phyloP scores from a whole-genome alignment of 2,797 vertebrate species.

The Coilia nasus region DNA sequence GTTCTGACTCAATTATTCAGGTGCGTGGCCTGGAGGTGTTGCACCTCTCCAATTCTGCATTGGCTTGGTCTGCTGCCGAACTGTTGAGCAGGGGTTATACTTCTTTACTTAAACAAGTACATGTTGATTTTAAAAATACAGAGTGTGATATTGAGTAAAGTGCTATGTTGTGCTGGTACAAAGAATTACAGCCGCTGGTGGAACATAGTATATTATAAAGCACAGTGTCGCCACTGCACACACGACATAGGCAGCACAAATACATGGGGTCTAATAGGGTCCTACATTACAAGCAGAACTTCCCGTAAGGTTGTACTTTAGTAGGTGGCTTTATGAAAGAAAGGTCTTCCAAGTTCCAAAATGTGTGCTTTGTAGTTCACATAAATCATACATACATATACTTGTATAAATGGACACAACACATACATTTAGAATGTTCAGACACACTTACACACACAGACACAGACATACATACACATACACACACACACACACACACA shows the following conservation, averaged over 20 bases:
- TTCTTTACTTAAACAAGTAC: background rate
- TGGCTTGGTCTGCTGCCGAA: background rate
- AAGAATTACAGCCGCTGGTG: too few relatives aligned
- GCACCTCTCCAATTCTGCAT: background rate
- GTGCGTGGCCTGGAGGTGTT: background rate
- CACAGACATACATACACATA: background rate
- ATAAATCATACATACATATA: background rate
- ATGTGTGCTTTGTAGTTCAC: background rate
- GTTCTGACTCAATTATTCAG: background rate
- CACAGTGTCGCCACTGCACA: background rate
- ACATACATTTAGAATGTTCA: background rate
- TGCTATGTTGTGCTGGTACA: too few relatives aligned
- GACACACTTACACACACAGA: background rate
- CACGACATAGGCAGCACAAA: background rate
- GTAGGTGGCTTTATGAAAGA: background rate
- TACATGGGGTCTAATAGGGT: background rate
- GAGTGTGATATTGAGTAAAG: too few relatives aligned
- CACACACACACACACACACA: slow-evolving; percentile 1
- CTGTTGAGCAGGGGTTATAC: too few relatives aligned
- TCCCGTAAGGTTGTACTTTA: background rate
- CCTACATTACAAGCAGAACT: background rate
- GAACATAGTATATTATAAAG: too few relatives aligned
- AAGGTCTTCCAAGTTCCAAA: background rate
- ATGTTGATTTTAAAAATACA: background rate
- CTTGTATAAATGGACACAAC: background rate